These are phyloP conservation scores for Minunthozetes semirufus DNA, from an alignment of 2,888 invertebrate species.

Conservation along the genomic window DNA sequence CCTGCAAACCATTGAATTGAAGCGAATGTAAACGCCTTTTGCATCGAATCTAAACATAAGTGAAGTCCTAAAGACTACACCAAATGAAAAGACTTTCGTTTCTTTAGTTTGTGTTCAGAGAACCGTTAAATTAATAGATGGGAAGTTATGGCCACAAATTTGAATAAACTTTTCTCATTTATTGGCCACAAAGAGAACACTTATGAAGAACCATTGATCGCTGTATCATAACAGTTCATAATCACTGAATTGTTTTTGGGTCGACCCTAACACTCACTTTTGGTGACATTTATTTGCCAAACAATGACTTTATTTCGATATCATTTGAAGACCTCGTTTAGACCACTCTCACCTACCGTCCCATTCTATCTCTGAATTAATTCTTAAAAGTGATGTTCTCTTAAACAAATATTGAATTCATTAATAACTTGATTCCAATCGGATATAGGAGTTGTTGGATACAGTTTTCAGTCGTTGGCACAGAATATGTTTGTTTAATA, in stretches of 20 bases:
- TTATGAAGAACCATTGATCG: slow-evolving; percentile 3
- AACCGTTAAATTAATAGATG: slow-evolving; percentile 22
- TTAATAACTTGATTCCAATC: slow-evolving; percentile 22
- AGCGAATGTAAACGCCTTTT: neutral
- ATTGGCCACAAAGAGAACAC: slow-evolving; percentile 27
- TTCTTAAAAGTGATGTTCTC: neutral
- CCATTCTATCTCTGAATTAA: slow-evolving; percentile 6
- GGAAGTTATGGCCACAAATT: neutral
- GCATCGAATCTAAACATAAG: neutral
- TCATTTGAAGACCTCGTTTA: slow-evolving; percentile 14
- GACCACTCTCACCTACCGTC: neutral
- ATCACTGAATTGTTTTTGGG: slow-evolving; percentile 13
- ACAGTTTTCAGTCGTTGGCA: neutral
- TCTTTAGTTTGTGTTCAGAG: neutral
- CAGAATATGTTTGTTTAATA: neutral
- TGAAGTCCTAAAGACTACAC: neutral
- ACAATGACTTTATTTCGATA: slow-evolving; percentile 13
- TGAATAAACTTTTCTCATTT: neutral
- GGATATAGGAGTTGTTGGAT: slow-evolving; percentile 19
- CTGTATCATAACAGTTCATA: slow-evolving; percentile 10
- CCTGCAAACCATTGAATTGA: neutral
- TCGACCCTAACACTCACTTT: slow-evolving; percentile 1
- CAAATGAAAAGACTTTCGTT: slow-evolving; percentile 16
- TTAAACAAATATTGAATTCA: neutral
- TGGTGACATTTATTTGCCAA: slow-evolving; percentile 11